Percentiles rank a stretch among this genome's conserved stretches.
phyloP scores from a whole-genome alignment of 2,888 invertebrate species.

The Nowickia ferox region DNA sequence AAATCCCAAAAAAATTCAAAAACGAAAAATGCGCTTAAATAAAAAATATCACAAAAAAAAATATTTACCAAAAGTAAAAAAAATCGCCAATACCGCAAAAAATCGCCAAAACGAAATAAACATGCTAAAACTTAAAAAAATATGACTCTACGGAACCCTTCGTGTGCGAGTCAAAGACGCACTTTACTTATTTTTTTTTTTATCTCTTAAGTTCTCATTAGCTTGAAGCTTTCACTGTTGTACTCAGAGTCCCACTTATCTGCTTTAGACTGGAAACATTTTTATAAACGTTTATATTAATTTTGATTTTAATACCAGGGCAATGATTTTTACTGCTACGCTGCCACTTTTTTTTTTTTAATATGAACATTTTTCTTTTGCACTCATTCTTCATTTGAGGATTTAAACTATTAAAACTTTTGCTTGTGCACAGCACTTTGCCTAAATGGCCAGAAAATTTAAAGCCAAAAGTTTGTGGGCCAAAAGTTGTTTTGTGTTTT shows the following conservation, averaged over 20 bases:
- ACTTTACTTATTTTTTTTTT: background rate
- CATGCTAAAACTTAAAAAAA: too few species aligned
- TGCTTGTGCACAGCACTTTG: conserved; percentile 65
- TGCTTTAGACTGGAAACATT: conserved; percentile 24
- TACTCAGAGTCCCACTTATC: background rate
- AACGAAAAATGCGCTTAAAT: too few species aligned
- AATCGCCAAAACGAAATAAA: background rate
- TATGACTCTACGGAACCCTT: too few species aligned
- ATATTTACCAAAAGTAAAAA: too few species aligned
- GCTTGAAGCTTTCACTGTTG: background rate
- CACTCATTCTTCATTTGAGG: conserved; percentile 63
- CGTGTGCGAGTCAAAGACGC: too few species aligned
- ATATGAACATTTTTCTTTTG: conserved; percentile 37
- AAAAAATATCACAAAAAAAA: too few species aligned
- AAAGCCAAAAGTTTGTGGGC: conserved; percentile 69
- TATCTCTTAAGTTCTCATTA: background rate
- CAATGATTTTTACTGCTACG: conserved; percentile 21
- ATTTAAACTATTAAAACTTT: conserved; percentile 70
- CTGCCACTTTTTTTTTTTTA: conserved; percentile 34
- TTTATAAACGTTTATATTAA: background rate
- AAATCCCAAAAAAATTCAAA: too few species aligned
- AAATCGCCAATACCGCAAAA: background rate
- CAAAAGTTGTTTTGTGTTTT: conserved; percentile 35
- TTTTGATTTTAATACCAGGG: conserved; percentile 47
- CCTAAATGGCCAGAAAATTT: conserved; percentile 71